Conservation (phyloP, 2,113 vertebrate species). For the Chamaetylas fuelleborni region DNA sequence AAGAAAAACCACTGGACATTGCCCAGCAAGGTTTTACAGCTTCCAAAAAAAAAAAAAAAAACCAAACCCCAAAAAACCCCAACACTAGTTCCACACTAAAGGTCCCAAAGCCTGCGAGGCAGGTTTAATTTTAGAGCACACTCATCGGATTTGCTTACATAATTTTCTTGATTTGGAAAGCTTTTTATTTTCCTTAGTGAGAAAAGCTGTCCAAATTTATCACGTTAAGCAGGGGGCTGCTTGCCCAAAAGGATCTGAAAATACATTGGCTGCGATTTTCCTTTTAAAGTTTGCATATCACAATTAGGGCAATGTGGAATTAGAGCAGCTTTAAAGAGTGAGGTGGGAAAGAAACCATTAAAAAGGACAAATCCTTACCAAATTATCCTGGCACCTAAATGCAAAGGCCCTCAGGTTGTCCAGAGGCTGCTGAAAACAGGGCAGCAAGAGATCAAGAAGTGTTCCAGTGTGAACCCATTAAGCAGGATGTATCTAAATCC, state of each 20-base stretch:
- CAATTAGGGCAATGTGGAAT: conserved; percentile 54
- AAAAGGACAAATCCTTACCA: conserved; percentile 44
- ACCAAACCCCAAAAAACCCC: not conserved
- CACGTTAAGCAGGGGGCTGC: conserved; percentile 15
- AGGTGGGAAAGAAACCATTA: conserved; percentile 40
- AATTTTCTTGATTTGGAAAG: conserved; percentile 59
- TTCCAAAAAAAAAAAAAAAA: not conserved
- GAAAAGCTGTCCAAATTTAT: conserved; percentile 55
- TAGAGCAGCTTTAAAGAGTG: conserved; percentile 27
- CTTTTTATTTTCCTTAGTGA: conserved; percentile 33
- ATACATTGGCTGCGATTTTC: not conserved
- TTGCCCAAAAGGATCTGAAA: conserved; percentile 40
- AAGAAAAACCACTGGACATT: not conserved
- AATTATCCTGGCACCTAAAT: not conserved
- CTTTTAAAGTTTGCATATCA: conserved; percentile 25
- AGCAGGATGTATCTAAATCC: not conserved
- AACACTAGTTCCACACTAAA: not conserved
- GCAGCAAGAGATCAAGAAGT: conserved; percentile 12
- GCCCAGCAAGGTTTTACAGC: not conserved
- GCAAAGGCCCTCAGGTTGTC: not conserved
- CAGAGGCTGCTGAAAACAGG: conserved; percentile 27
- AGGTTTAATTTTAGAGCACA: conserved; percentile 58
- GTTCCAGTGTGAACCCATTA: not conserved
- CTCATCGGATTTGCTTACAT: conserved; percentile 58
- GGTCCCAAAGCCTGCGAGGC: not conserved